Base-by-base conservation (phyloP, 2,113 vertebrate genomes). In the Rhinopomastus cyanomelas region DNA sequence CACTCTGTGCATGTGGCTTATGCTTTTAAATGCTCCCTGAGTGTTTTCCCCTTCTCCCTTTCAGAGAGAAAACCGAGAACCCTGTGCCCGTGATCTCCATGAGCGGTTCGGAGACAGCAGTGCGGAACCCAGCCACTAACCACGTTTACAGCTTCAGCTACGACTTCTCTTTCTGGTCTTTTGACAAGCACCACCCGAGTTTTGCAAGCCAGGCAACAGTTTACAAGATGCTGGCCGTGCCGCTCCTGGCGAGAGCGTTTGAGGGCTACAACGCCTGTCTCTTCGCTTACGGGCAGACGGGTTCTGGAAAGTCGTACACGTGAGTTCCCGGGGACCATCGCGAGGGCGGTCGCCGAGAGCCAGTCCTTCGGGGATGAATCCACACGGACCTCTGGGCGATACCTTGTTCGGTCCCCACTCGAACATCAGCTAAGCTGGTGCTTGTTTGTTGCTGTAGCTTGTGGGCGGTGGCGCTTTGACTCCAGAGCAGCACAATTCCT, bases 281-380 rank as follows among this genome's bases (percentile, higher is more conserved):
- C 48, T 99, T 99, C 93, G 99, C 99, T 27, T 99, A 99, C 10
- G 99, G 99, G 3, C 99, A 99, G 95, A 99, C 99, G 5, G 99
- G 99, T 52, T 99, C 99, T 74, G 99, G 99, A 74, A 99, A 99
- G 91, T 99, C 99, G 0, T 99, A 99, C 88, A 99, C 99, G 99
- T 99, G 94, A 97, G 99, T 91, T 81, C 27, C 25, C 44, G 49
- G 49, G 8, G 29, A 20, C 42, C 51, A 23, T n/a, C 52, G 23
- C 7, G 34, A 16, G 44, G 59, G 8, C 81, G n/a, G n/a, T 85
- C 36, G 68, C 7, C 44, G 64, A 62, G 27, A 61, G 15, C 16
- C 16, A 19, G 9, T 55, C 84, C n/a, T n/a, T n/a, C n/a, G 3
- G 30, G 32, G 16, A 8, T 69, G 17, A 69, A 30, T 61, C 66